Evolutionary conservation across 2,113 vertebrate species (phyloP).

Genomic region (Potamarius usumacintae): DNA sequence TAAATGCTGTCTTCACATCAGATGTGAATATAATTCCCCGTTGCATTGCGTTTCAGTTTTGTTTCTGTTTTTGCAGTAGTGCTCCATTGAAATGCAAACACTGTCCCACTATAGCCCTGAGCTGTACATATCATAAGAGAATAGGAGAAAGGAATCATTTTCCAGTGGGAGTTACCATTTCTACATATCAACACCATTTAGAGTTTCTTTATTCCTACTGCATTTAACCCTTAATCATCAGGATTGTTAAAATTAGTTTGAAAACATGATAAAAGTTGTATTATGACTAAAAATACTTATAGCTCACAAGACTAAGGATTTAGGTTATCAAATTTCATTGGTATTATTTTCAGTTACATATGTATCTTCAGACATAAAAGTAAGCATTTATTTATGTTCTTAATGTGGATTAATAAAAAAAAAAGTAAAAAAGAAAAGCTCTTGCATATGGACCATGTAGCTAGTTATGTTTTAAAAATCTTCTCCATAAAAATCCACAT

Average conservation of each 20-base stretch:
- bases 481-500: background rate
- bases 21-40: background rate
- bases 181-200: background rate
- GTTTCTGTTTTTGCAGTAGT: background rate
- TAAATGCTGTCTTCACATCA: background rate
- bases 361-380: background rate
- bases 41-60: background rate
- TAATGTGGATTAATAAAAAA: background rate
- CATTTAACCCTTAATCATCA: background rate
- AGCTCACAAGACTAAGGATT: background rate
- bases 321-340: background rate
- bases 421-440: background rate
- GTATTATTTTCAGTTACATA: background rate
- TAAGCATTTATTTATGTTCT: background rate
- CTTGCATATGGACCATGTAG: background rate
- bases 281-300: background rate
- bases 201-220: background rate
- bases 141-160: constrained; percentile 9
- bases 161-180: background rate
- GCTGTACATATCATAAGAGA: constrained; percentile 42
- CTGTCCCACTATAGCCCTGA: background rate
- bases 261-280: background rate
- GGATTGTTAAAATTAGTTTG: background rate
- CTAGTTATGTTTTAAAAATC: background rate
- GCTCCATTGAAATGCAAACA: background rate